Evolutionary conservation across 2,888 invertebrate genomes (phyloP).

Genomic region (Calliphora vomitoria): DNA sequence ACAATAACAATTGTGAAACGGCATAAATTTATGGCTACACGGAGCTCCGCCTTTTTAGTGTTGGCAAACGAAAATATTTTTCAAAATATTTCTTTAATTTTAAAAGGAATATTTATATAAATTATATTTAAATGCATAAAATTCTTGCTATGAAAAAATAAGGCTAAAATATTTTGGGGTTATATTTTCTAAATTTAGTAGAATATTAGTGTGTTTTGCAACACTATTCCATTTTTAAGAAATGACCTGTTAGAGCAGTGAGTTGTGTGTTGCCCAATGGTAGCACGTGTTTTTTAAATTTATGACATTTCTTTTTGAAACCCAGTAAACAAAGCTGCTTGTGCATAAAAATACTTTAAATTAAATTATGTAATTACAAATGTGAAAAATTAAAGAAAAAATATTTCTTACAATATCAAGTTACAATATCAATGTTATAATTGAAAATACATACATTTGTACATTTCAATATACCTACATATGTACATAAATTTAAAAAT

Average conservation of each 20-base stretch:
- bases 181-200: no score
- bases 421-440: no score
- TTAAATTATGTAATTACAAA: background rate
- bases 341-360: background rate
- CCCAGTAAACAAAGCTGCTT: conserved; percentile 39
- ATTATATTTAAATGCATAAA: background rate
- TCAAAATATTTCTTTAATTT: background rate
- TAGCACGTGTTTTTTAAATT: conserved; percentile 53
- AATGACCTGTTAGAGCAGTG: conserved; percentile 38
- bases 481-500: no score
- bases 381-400: no score
- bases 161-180: no score
- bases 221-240: conserved; percentile 25
- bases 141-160: background rate
- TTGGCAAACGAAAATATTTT: conserved; percentile 55
- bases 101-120: no score
- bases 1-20: background rate
- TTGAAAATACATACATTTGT: no score
- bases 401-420: no score
- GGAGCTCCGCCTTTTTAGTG: conserved; percentile 68
- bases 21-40: conserved; percentile 51
- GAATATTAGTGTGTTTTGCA: conserved; percentile 14
- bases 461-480: no score
- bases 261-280: conserved; percentile 37
- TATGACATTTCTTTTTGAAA: background rate